Conservation (phyloP, 2,797 vertebrate genomes). For the Triplophysa bombifrons region DNA sequence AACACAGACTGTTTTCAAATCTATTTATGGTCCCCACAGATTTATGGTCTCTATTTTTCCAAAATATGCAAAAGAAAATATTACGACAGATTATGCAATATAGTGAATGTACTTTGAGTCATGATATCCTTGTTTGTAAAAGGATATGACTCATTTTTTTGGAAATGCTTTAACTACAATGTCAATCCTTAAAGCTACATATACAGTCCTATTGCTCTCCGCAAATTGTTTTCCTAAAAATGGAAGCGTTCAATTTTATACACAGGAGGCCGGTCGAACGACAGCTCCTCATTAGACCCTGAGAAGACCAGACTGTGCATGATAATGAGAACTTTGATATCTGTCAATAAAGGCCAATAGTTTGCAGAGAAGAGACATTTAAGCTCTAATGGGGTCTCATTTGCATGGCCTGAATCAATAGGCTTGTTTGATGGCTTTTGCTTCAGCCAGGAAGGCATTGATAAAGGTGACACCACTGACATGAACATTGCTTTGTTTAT, state of each 20-base stretch:
- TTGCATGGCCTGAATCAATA: conserved; percentile 40
- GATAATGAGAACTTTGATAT: conserved; percentile 38
- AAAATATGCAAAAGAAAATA: conserved; percentile 39
- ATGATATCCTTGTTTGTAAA: conserved; percentile 25
- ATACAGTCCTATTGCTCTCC: too few species aligned
- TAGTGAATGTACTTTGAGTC: background rate
- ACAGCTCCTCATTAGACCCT: background rate
- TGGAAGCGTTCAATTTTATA: background rate
- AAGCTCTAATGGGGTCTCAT: conserved; percentile 36
- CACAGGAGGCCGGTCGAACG: background rate
- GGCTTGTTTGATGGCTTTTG: conserved; percentile 30
- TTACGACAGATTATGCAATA: conserved; percentile 19
- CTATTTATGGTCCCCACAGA: conserved; percentile 33
- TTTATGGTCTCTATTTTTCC: conserved; percentile 30
- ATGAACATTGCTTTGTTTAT: conserved; percentile 46
- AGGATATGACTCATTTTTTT: background rate
- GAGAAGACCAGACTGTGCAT: conserved; percentile 19
- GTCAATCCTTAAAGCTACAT: background rate
- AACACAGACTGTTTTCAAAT: conserved; percentile 32
- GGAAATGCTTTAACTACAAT: background rate
- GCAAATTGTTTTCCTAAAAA: background rate
- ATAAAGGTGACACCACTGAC: conserved; percentile 41
- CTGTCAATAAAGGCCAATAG: conserved; percentile 23
- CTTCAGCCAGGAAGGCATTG: conserved; percentile 27
- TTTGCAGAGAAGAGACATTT: conserved; percentile 5